Percentiles rank a stretch among this genome's conserved stretches.
These are phyloP conservation scores for Euphydryas editha DNA, from an alignment of 2,888 invertebrate genomes.

Conservation along the genomic window DNA sequence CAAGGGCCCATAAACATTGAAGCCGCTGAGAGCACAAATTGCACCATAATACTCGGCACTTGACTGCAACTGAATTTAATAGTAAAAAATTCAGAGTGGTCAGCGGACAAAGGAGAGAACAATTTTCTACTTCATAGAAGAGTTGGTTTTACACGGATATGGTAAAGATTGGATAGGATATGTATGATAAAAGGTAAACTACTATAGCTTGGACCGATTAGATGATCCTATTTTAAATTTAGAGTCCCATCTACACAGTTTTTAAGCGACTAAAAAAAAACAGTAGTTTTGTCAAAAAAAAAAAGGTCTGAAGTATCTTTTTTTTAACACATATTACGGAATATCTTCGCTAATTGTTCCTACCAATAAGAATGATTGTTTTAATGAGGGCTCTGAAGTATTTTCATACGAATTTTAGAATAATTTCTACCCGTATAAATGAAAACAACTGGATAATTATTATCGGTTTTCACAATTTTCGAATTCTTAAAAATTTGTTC, in stretches of 20 bases:
- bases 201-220: not conserved
- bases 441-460: no score
- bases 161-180: conserved; percentile 1
- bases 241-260: no score
- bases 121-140: conserved; percentile 77
- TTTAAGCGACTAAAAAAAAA: no score
- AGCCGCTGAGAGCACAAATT: conserved; percentile 33
- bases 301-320: not conserved
- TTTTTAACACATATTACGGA: not conserved
- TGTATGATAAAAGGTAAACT: not conserved
- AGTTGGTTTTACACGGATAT: conserved; percentile 44
- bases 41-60: conserved; percentile 35
- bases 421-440: no score
- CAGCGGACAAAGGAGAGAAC: conserved; percentile 77
- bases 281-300: no score
- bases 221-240: no score
- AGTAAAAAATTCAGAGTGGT: conserved; percentile 75
- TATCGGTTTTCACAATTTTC: no score
- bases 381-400: no score
- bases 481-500: no score
- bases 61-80: conserved; percentile 60
- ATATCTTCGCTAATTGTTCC: no score
- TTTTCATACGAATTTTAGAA: no score
- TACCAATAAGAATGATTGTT: no score
- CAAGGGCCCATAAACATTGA: conserved; percentile 22